Conservation (phyloP, 2,113 vertebrate genomes). For the Grallaria varia region DNA sequence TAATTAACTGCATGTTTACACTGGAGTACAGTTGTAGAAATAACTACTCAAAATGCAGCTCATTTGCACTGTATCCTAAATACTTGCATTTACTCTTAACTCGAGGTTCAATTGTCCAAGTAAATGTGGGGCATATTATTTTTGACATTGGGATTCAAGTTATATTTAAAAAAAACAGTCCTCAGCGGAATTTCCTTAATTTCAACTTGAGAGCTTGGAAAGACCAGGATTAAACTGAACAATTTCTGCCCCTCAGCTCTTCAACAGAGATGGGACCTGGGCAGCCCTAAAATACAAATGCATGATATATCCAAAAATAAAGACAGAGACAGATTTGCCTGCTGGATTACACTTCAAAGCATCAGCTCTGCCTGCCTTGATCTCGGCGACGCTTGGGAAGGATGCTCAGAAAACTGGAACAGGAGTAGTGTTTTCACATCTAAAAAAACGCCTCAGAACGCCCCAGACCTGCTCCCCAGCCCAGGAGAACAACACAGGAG, state of each 20-base stretch:
- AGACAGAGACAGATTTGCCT: background rate
- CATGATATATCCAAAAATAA: conserved; percentile 10
- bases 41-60: background rate
- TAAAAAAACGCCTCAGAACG: background rate
- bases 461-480: background rate
- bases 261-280: background rate
- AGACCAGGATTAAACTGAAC: background rate
- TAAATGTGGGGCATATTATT: background rate
- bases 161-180: background rate
- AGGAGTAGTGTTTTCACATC: background rate
- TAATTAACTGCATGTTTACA: background rate
- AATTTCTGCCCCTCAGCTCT: background rate
- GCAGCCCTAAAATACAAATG: background rate
- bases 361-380: background rate
- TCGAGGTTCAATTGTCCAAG: background rate
- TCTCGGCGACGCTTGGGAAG: background rate
- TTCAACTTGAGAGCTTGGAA: background rate
- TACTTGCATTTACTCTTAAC: background rate
- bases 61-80: background rate
- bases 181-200: background rate
- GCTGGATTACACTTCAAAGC: conserved; percentile 9
- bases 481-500: background rate
- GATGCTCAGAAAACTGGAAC: background rate
- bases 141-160: background rate
- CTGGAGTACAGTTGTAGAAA: background rate